Base-by-base conservation (phyloP, 2,113 vertebrate genomes). In the Erinaceus europaeus region DNA sequence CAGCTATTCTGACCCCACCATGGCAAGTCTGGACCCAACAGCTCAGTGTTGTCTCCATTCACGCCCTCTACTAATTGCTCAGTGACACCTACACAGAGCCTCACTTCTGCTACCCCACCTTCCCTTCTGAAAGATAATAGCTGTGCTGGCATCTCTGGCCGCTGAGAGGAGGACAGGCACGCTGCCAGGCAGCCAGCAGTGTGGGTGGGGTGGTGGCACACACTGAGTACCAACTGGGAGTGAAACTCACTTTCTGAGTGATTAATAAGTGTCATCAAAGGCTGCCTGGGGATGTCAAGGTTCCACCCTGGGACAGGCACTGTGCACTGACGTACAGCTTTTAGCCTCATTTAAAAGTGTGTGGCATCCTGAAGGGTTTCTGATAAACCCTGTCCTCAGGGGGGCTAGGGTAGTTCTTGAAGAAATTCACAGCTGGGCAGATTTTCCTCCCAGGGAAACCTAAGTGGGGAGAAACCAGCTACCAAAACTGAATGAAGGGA, bases 71-170 rank as follows among this genome's bases (percentile, higher is more conserved):
- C 34, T 61, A 62, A 76, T 3, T 42, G 46, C 53, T 52, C 65
- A 29, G 9, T 69, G 85, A 82, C 52, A 72, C 23, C 55, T 50
- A 18, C 9, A 29, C 80, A 65, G 55, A 20, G 42, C 77, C 81
- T 55, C 38, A 73, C 68, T 36, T 68, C 52, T 57, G n/a, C 53
- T 8, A 20, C 12, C 61, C 29, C 23, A 69, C 79, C 72, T 74
- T 55, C 67, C 46, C n/a, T 44, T 44, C 52, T 36, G 15, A 62
- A 86, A 74, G 69, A 68, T 61, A 40, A 69, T 36, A 48, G 40
- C 32, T 4, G 23, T 34, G 69, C 65, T 42, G 21, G 3, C 36
- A 0, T n/a, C 6, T 68, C 65, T 65, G 69, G 40, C 72, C 46
- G 34, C 62, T 7, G 29, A 6, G 11, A 21, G 10, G 23, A 38